Evolutionary conservation across 1,140 invertebrate species (phyloP).

Genomic region (Geopemphigus sp.): DNA sequence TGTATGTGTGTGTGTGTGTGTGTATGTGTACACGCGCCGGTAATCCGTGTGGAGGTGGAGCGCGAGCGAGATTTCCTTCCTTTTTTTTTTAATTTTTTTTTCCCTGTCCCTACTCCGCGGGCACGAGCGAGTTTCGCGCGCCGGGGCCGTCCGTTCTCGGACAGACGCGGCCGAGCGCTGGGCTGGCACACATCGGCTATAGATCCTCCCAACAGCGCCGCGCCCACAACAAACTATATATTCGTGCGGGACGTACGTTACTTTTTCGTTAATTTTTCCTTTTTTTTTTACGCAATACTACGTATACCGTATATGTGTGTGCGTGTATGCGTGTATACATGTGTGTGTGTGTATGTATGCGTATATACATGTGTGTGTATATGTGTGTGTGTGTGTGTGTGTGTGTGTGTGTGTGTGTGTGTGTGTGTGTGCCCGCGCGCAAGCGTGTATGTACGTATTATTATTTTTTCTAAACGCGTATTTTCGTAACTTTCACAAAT

Average conservation of each 20-base stretch:
- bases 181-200: slow-evolving; percentile 24
- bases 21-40: no score
- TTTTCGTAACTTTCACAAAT: background rate
- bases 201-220: slow-evolving; percentile 33
- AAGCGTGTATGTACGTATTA: background rate
- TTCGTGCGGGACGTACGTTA: background rate
- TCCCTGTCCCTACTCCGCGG: background rate
- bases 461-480: background rate
- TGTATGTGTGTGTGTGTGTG: no score
- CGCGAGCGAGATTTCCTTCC: slow-evolving; percentile 16
- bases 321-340: background rate
- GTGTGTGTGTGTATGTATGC: no score
- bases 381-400: no score
- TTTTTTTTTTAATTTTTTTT: slow-evolving; percentile 10
- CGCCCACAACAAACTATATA: slow-evolving; percentile 14
- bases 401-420: background rate
- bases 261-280: background rate
- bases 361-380: no score
- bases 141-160: background rate
- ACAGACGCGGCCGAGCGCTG: slow-evolving; percentile 19
- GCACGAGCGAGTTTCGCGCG: slow-evolving; percentile 9
- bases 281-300: background rate
- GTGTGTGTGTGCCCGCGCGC: no score
- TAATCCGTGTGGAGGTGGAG: slow-evolving; percentile 11
- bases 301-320: background rate